These are phyloP conservation scores for Corvus moneduloides DNA, from an alignment of 2,113 vertebrate genomes.

Conservation along the genomic window DNA sequence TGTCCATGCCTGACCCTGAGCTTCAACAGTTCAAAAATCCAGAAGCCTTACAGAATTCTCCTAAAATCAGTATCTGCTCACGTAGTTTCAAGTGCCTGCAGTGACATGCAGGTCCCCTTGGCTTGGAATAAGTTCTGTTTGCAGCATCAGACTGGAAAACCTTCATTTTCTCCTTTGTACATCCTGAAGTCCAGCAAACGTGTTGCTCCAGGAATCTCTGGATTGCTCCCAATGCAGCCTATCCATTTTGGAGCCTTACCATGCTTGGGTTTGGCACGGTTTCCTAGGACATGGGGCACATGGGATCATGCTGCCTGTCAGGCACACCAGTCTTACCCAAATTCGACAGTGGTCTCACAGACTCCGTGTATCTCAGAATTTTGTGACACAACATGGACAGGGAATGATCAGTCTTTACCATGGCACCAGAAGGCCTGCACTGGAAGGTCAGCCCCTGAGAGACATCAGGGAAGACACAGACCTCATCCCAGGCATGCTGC, in stretches of 20 bases:
- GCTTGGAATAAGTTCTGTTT: neutral
- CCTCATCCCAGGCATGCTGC: neutral
- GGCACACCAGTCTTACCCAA: neutral
- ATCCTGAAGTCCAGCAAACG: neutral
- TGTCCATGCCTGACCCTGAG: neutral
- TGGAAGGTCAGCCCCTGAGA: neutral
- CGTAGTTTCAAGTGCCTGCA: neutral
- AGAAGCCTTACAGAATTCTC: neutral
- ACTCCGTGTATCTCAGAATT: rapidly evolving
- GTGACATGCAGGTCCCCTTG: neutral
- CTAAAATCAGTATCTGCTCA: neutral
- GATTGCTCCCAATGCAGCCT: neutral
- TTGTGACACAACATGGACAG: rapidly evolving
- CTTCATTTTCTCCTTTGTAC: neutral
- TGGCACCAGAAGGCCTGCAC: neutral
- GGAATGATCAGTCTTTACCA: neutral
- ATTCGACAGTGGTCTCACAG: neutral
- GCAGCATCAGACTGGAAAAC: neutral
- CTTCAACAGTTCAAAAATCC: neutral
- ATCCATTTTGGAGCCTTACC: neutral
- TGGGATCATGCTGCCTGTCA: neutral
- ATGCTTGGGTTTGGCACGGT: neutral
- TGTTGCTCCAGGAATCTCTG: neutral
- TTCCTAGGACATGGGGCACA: neutral
- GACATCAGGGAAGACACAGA: neutral